These are phyloP conservation scores for Diarsia rubi DNA, from an alignment of 2,888 invertebrate species.

Conservation along the genomic window DNA sequence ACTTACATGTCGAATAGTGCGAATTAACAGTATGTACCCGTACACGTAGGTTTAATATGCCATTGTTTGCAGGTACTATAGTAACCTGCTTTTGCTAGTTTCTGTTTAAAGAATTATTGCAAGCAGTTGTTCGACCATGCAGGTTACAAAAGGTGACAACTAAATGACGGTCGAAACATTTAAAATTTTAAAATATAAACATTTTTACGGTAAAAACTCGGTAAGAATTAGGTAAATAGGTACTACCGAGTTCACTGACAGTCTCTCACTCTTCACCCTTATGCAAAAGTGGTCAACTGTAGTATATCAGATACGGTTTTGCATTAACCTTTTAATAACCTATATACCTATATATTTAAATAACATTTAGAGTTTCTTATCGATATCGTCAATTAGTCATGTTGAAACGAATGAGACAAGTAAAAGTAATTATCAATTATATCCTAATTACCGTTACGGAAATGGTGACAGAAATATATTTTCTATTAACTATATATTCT, in stretches of 20 bases:
- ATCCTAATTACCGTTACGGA: background rate
- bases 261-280: no score
- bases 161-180: background rate
- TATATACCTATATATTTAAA: no score
- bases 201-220: background rate
- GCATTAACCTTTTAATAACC: background rate
- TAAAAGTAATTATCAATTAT: background rate
- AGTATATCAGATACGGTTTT: background rate
- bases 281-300: no score
- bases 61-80: constrained; percentile 48
- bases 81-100: constrained; percentile 48
- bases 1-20: constrained; percentile 53
- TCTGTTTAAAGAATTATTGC: constrained; percentile 26
- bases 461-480: constrained; percentile 1
- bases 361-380: background rate
- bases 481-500: constrained; percentile 6
- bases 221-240: no score
- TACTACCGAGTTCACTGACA: no score
- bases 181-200: no score
- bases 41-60: constrained; percentile 45
- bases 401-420: background rate
- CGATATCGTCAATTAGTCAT: background rate
- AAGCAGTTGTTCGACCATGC: constrained; percentile 6
- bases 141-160: constrained; percentile 20
- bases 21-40: constrained; percentile 53